Base-by-base conservation (phyloP, 2,888 invertebrate species). In the Blastobasis adustella region DNA sequence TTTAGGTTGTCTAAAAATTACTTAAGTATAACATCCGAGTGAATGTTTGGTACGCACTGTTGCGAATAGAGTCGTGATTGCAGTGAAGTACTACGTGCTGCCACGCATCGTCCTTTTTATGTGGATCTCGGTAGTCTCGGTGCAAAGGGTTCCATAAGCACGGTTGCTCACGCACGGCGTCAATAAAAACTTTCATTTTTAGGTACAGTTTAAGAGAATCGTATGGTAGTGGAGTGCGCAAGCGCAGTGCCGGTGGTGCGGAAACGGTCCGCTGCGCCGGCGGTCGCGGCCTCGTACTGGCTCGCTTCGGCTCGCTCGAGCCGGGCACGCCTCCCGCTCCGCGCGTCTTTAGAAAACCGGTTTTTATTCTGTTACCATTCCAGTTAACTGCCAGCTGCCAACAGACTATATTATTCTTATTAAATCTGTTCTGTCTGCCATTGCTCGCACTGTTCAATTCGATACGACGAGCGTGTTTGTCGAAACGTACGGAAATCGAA, bases 131-230 rank as follows among this genome's bases (percentile, higher is more conserved):
- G 54, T 86, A 84, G 54, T 83, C 82, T 1, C 78, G 78, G 55
- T 85, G 80, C 52, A 78, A 66, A 0, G 86, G 85, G 55, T 87
- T 83, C 86, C 86, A 87, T 3, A 87, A 61, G 56, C 85, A 84
- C 7, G 82, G 83, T 49, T 84, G 75, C 23, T 65, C 59, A 45
- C 85, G 76, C 8, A 87, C 84, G 10, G 73, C 71, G 65, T 82
- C 80, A 65, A 87, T 86, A 51, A 86, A 82, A 48, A 66, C 65
- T 62, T 85, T 79, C 86, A 86, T 86, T 7, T 5, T 45, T 10
- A 10, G 10, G 4, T 5, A 6, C 6, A 10, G 9, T 4, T 10
- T 4, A 6, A n/a, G 36, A 39, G 42, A 37, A 5, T 43, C 7
- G 36, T 4, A 40, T 37, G 9, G n/a, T 5, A n/a, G n/a, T 42